Base-by-base conservation (phyloP, 2,797 vertebrate genomes). In the Streptopelia turtur region DNA sequence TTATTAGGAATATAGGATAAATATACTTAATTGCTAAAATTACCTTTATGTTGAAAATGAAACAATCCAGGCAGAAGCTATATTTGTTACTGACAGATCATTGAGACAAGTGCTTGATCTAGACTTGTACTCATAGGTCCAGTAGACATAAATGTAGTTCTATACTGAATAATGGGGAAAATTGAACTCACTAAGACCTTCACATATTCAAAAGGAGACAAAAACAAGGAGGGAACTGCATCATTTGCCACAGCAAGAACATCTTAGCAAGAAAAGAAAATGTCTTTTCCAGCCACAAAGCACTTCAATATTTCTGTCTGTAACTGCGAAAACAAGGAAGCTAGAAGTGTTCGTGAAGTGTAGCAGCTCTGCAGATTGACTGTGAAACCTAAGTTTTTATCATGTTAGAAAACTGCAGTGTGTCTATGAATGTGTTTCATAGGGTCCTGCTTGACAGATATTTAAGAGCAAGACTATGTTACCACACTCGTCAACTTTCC, bases 171-270 rank as follows among this genome's bases (percentile, higher is more conserved):
- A 71, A 53, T 6, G 71, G 10, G 6, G 18, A 78, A 82, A 84
- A 82, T 39, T 18, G 50, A 41, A 57, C 18, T 45, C 16, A n/a
- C 16, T 35, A 14, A 70, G 37, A 59, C 41, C 20, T n/a, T 45
- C 11, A 17, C 8, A 9, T 63, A 47, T 70, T 56, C 47, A 77
- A 27, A 84, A 89, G 8, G 2, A 2, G 16, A 39, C 27, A 37
- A 72, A 55, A 45, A 0, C 3, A 71, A 69, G 3, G 28, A 6
- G 1, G 78, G 4, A 79, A 13, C 4, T 39, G 11, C 2, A 4
- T 64, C 56, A 77, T 21, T 3, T 64, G 9, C 86, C 86, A 43
- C 13, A 81, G 10, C 20, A 64, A n/a, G 30, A 85, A 87, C 22
- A 13, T 4, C 47, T 5, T 10, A 78, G 18, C 4, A 28, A 39